Conservation (phyloP, 1,140 invertebrate species). For the Euborellia annulipes region DNA sequence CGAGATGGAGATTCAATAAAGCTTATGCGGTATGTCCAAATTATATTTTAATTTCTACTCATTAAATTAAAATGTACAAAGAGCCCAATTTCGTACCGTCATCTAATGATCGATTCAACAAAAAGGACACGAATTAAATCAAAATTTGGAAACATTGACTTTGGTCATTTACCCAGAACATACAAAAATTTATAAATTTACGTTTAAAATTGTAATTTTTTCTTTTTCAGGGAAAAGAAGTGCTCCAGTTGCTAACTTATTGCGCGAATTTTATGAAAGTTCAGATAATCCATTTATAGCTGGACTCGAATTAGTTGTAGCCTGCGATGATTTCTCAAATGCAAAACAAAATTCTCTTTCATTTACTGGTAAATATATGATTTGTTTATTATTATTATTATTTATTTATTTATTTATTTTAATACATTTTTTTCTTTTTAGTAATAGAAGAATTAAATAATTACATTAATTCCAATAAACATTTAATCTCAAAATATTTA, state of each 20-base stretch:
- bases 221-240: conserved; percentile 35
- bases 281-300: conserved; percentile 37
- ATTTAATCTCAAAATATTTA: conserved; percentile 25
- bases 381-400: conserved; percentile 6
- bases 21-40: no score
- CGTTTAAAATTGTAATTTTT: not conserved
- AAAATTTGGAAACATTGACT: no score
- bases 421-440: conserved; percentile 19
- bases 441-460: conserved; percentile 41
- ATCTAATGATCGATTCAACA: no score
- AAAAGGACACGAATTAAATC: no score
- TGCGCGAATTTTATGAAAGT: conserved; percentile 31
- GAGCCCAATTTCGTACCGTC: no score
- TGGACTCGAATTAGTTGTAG: conserved; percentile 35
- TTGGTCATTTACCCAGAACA: no score
- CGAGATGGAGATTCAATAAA: no score
- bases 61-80: no score
- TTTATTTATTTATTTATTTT: conserved; percentile 5
- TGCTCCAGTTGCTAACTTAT: conserved; percentile 29
- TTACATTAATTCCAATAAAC: conserved; percentile 26
- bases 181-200: no score
- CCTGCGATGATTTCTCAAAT: conserved; percentile 36
- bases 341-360: conserved; percentile 38
- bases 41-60: no score
- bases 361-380: conserved; percentile 25